Conservation (phyloP, 2,888 invertebrate species). For the Machimus atricapillus region DNA sequence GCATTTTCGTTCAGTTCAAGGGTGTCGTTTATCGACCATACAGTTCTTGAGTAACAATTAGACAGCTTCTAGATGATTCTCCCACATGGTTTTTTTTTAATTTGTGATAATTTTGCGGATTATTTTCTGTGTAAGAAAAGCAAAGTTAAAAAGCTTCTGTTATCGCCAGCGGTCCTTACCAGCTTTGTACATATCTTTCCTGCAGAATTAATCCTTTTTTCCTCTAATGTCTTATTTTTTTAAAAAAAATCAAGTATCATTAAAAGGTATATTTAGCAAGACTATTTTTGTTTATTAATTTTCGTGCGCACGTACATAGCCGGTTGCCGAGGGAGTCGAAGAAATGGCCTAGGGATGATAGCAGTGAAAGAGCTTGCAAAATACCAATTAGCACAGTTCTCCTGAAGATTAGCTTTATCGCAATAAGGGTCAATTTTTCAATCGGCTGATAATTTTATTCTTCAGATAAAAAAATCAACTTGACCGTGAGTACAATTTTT, state of each 20-base stretch:
- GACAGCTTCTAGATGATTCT: slow-evolving; percentile 8
- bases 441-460: too few relatives aligned
- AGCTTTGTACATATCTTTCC: slow-evolving; percentile 21
- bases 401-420: neutral
- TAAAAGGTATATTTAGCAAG: slow-evolving; percentile 19
- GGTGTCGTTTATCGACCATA: neutral
- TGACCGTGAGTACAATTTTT: too few relatives aligned
- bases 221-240: neutral
- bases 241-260: slow-evolving; percentile 4
- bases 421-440: too few relatives aligned
- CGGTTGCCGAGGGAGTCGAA: neutral
- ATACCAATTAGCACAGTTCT: neutral
- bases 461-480: too few relatives aligned
- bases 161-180: neutral
- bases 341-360: neutral
- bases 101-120: slow-evolving; percentile 36
- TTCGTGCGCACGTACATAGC: neutral
- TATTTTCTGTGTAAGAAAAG: slow-evolving; percentile 1
- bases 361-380: neutral
- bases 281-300: slow-evolving; percentile 26
- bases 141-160: neutral
- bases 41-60: neutral
- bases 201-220: slow-evolving; percentile 20
- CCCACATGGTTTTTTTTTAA: slow-evolving; percentile 35
- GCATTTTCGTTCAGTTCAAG: slow-evolving; percentile 4